A percentile compares a stretch with the other conserved stretches of the same genome.
These are phyloP conservation scores for Enteromius thamalakanensis DNA, from an alignment of 2,797 vertebrate genomes.

Conservation along the genomic window DNA sequence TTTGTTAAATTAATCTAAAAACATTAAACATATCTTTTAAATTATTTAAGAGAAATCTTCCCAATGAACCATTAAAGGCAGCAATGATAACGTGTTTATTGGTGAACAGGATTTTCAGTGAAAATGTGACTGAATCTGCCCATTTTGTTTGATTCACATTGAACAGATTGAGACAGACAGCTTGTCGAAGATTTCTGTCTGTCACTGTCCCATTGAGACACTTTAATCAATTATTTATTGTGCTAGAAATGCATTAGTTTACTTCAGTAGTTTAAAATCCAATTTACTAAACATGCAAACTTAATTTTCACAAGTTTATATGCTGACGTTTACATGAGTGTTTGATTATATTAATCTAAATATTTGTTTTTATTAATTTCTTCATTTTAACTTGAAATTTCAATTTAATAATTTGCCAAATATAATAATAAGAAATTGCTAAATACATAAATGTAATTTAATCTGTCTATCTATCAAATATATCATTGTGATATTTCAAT, in stretches of 20 bases:
- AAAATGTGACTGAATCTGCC: slow-evolving; percentile 37
- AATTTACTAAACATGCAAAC: background rate
- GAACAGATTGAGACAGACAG: slow-evolving; percentile 76
- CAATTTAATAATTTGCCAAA: background rate
- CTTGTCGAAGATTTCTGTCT: slow-evolving; percentile 73
- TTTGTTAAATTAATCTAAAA: background rate
- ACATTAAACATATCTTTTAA: background rate
- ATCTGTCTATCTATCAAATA: background rate
- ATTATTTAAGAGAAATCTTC: background rate
- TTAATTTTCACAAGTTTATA: background rate
- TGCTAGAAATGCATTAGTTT: slow-evolving; percentile 44
- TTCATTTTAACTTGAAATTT: background rate
- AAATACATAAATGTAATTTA: background rate
- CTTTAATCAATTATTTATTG: slow-evolving; percentile 82
- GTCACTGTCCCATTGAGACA: slow-evolving; percentile 69
- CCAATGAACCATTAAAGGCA: background rate
- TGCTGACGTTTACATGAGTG: background rate
- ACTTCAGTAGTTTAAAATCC: background rate
- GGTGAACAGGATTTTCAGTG: slow-evolving; percentile 15
- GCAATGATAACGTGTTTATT: background rate
- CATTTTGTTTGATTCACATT: slow-evolving; percentile 55
- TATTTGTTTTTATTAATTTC: background rate
- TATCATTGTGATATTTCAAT: background rate
- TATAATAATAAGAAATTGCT: background rate
- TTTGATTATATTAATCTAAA: background rate